Evolutionary conservation across 2,888 invertebrate species (phyloP), one percentile per base, ranked within the genome.

Genomic region (Osmoderma eremita): DNA sequence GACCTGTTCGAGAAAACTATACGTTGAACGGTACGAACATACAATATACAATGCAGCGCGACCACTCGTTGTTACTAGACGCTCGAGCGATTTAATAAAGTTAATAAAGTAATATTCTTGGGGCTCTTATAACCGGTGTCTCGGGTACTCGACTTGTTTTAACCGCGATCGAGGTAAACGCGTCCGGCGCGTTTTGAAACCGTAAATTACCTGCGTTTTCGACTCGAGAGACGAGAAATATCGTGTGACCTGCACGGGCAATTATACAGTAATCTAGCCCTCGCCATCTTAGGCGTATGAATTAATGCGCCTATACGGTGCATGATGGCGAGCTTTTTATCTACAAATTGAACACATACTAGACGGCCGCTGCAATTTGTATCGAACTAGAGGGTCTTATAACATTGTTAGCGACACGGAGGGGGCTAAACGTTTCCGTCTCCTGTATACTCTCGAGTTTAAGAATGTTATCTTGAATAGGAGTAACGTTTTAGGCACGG

Each of bases 81-180:
- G 30, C 67, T 65, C 54, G 58, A n/a, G 69, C 69, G 64, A 70
- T 71, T 71, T 71, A 72, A 72, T 72, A 67, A 70, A 69, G 69
- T 71, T 72, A 72, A 72, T 72, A 72, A 72, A 72, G 72, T 65
- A 71, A 72, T 72, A 70, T 72, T 68, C 68, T 63, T 68, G 53
- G 49, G 56, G 65, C 38, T 22, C 20, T 61, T 51, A 63, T 63
- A 68, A 68, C 68, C 68, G 68, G 68, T 68, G 65, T 65, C 64
- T 30, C 45, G 22, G 49, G 58, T 42, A 65, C n/a, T 30, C 30
- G 30, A 65, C 65, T 58, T 38, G 65, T 58, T 65, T 65, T 65
- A 58, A 18, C 58, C 49, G 42, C 41, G 65, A 65, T 65, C 65
- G 65, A 65, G 58, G 65, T 65, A 65, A 65, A 65, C 65, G 54